Evolutionary conservation across 2,113 vertebrate species (phyloP).

Genomic region (Illadopsis cleaveri): DNA sequence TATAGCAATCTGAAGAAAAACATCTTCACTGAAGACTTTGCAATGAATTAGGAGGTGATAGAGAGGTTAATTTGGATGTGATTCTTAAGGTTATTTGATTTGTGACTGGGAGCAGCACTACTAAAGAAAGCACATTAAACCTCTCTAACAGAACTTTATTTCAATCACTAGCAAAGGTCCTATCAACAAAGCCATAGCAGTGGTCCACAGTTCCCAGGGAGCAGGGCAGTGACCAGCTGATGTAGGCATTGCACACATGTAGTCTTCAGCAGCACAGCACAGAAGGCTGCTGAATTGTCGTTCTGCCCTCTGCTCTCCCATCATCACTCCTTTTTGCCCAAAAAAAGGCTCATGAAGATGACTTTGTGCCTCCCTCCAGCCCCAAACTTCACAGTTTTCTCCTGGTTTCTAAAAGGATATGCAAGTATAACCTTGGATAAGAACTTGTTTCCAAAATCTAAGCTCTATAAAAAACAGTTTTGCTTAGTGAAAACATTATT

Average conservation of each 20-base stretch:
- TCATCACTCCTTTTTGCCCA: background rate
- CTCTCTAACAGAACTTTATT: background rate
- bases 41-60: background rate
- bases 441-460: background rate
- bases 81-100: background rate
- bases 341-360: background rate
- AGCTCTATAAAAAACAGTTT: background rate
- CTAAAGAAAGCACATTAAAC: background rate
- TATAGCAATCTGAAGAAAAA: background rate
- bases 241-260: background rate
- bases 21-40: background rate
- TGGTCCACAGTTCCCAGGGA: background rate
- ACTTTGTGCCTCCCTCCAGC: background rate
- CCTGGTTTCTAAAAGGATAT: background rate
- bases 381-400: background rate
- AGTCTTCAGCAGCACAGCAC: background rate
- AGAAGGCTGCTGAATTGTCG: background rate
- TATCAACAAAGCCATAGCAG: background rate
- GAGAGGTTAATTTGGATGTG: background rate
- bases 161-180: background rate
- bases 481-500: background rate
- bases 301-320: background rate
- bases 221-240: background rate
- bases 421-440: background rate
- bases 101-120: background rate